Percentiles rank a stretch among this genome's conserved stretches.
phyloP scores from a whole-genome alignment of 2,888 invertebrate genomes.

The Atethmia centrago region DNA sequence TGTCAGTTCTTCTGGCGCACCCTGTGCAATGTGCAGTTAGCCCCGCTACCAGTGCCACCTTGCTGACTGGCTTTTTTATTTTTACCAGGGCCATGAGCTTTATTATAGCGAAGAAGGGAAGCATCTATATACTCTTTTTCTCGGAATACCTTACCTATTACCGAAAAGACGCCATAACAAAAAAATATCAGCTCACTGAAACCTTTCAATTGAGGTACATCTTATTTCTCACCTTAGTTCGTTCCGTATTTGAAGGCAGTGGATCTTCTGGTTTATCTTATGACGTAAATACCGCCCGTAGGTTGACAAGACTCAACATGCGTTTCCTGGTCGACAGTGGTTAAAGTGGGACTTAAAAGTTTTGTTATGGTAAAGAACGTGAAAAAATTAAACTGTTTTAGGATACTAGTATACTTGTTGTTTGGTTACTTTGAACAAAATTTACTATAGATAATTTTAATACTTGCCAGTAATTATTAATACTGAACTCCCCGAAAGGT shows the following conservation, averaged over 20 bases:
- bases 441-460: not conserved
- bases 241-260: not conserved
- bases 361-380: not conserved
- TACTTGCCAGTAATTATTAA: not conserved
- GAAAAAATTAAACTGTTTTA: not conserved
- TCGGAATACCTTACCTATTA: too few relatives aligned
- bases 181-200: too few relatives aligned
- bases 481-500: not conserved
- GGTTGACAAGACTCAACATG: constrained; percentile 34
- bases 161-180: too few relatives aligned
- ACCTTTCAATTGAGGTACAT: too few relatives aligned
- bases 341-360: constrained; percentile 8
- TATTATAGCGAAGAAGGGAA: not conserved
- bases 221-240: too few relatives aligned
- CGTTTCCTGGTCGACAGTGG: constrained; percentile 22
- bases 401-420: too few relatives aligned
- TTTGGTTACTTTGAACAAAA: not conserved
- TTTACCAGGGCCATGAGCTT: not conserved
- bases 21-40: too few relatives aligned
- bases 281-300: constrained; percentile 1
- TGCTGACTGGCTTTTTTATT: too few relatives aligned
- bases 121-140: too few relatives aligned
- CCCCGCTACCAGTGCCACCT: too few relatives aligned
- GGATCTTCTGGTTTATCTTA: not conserved
- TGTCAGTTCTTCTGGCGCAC: not conserved